Conservation (phyloP, 1,140 invertebrate genomes). For the Drosophila teissieri region DNA sequence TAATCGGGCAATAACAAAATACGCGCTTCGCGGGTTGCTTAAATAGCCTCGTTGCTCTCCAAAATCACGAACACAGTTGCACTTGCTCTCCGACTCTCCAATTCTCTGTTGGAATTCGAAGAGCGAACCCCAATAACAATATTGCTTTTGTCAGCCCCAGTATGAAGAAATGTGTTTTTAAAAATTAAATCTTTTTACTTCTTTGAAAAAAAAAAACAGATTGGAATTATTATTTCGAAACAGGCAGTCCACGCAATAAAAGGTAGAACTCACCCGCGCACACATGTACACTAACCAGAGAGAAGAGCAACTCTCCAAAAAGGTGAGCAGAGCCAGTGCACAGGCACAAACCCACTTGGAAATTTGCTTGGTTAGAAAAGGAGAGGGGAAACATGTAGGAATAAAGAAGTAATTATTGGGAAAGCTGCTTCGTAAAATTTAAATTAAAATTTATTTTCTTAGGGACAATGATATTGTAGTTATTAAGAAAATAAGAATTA, state of each 20-base stretch:
- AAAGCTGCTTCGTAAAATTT: too few relatives aligned
- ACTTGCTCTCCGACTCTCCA: slow-evolving; percentile 3
- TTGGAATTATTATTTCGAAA: background rate
- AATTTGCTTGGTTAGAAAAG: slow-evolving; percentile 16
- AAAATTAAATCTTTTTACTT: background rate
- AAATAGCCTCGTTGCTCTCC: slow-evolving; percentile 1
- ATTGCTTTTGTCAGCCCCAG: background rate
- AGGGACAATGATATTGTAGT: too few relatives aligned
- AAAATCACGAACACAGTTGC: slow-evolving; percentile 3
- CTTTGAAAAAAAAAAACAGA: background rate
- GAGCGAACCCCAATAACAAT: background rate
- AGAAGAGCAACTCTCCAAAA: slow-evolving; percentile 29
- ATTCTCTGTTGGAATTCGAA: slow-evolving; percentile 1
- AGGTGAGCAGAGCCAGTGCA: slow-evolving; percentile 41
- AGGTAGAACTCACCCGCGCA: slow-evolving; percentile 40
- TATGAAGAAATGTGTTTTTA: background rate
- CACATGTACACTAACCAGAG: slow-evolving; percentile 22
- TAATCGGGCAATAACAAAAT: slow-evolving; percentile 14
- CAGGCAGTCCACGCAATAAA: slow-evolving; percentile 6
- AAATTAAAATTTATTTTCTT: background rate
- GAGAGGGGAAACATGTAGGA: background rate
- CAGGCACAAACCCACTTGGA: slow-evolving; percentile 38
- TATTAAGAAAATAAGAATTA: too few relatives aligned
- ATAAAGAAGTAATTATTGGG: too few relatives aligned
- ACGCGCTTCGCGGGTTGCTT: slow-evolving; percentile 2